Evolutionary conservation across 1,140 invertebrate species (phyloP).

Genomic region (Dolichoris vasculosae): DNA sequence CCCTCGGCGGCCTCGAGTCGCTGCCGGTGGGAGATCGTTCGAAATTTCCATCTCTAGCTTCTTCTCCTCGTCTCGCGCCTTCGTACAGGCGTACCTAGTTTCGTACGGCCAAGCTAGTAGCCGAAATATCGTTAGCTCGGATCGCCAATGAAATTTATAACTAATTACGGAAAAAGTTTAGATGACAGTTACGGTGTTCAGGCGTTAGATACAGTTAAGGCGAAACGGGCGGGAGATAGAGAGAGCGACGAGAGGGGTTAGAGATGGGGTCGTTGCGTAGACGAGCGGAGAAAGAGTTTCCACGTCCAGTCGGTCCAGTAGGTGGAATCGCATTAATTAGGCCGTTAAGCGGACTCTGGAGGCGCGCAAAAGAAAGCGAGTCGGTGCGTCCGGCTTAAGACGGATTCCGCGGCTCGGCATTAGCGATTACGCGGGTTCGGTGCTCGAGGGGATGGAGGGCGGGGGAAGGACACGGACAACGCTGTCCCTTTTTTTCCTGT

Average conservation of each 20-base stretch:
- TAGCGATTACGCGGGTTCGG: slow-evolving; percentile 53
- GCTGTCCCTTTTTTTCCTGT: too few species aligned
- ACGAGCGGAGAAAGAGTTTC: not conserved
- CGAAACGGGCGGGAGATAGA: not conserved
- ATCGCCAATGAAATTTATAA: slow-evolving; percentile 71
- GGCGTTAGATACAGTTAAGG: not conserved
- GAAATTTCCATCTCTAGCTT: slow-evolving; percentile 46
- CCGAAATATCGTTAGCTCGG: slow-evolving; percentile 67
- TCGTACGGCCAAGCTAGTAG: slow-evolving; percentile 45
- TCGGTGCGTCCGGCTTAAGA: slow-evolving; percentile 59
- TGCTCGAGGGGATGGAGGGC: not conserved
- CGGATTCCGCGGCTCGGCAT: slow-evolving; percentile 57
- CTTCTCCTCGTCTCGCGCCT: slow-evolving; percentile 9
- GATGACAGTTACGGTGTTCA: slow-evolving; percentile 58
- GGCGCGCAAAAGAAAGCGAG: not conserved
- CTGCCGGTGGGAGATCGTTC: not conserved
- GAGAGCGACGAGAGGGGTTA: not conserved
- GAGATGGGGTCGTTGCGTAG: not conserved
- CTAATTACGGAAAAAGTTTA: slow-evolving; percentile 72
- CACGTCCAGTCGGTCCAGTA: slow-evolving; percentile 28
- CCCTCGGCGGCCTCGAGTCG: not conserved
- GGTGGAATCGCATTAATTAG: slow-evolving; percentile 66
- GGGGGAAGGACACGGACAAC: not conserved
- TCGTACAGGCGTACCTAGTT: not conserved
- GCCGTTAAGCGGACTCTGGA: slow-evolving; percentile 58